Conservation (phyloP, 2,888 invertebrate species). For the Scotopteryx bipunctaria region DNA sequence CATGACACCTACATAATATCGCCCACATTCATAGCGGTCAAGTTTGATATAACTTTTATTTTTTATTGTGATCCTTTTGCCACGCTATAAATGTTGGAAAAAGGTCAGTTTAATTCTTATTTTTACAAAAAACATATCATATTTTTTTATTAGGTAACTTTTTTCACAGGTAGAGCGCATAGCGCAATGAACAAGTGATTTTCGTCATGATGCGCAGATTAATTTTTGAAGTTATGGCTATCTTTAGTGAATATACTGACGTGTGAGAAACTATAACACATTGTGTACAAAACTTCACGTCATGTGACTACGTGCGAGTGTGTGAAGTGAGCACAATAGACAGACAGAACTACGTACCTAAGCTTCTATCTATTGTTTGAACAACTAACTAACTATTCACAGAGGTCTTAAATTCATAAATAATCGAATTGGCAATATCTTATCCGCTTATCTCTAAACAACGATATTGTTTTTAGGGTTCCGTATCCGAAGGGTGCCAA, state of each 20-base stretch:
- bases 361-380: conserved; percentile 27
- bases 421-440: conserved; percentile 22
- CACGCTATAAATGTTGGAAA: background rate
- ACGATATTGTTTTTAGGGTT: background rate
- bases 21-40: background rate
- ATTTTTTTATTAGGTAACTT: conserved; percentile 17
- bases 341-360: conserved; percentile 25
- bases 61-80: background rate
- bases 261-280: conserved; percentile 27
- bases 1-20: conserved; percentile 17
- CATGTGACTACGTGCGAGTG: conserved; percentile 46
- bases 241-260: conserved; percentile 10
- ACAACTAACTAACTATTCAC: conserved; percentile 34
- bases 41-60: conserved; percentile 1
- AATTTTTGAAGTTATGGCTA: conserved; percentile 29
- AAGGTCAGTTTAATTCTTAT: too few species aligned
- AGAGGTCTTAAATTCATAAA: conserved; percentile 21
- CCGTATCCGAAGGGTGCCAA: too few species aligned
- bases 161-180: conserved; percentile 28
- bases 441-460: background rate
- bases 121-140: conserved; percentile 3
- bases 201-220: conserved; percentile 36
- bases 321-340: conserved; percentile 41
- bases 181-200: conserved; percentile 35
- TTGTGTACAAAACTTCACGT: conserved; percentile 19